Base-by-base conservation (phyloP, 2,797 vertebrate genomes). In the Melanotaenia maccullochi region DNA sequence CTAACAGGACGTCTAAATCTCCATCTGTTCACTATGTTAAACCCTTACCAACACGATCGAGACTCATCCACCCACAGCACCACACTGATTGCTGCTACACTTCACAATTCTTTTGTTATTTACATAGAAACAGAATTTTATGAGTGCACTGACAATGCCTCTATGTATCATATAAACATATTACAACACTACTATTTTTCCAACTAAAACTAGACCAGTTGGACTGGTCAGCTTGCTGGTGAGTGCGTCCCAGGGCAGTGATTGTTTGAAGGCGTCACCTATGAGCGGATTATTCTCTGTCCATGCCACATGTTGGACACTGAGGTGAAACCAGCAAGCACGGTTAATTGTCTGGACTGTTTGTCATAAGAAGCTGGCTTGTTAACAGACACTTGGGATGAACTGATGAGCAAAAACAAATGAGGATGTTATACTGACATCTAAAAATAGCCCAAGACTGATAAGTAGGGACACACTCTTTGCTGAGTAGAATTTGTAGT, bases 1-100 rank as follows among this genome's bases (percentile, higher is more conserved):
- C 79, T 84, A 68, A 82, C 75, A 79, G 80, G 81, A 58, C 49
- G 20, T 84, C 73, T 90, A 91, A 94, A 92, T 85, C 90, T 84
- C 92, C 92, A 94, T 94, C 93, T 94, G 93, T 82, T 93, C 90
- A 71, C 79, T 5, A 60, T 49, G 86, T 71, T 87, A 85, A 87
- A 91, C 71, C 86, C 83, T 75, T 36, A 44, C 65, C 44, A 79
- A 56, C 54, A 73, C 42, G 0, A 71, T 73, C 68, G 16, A 25
- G 52, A 76, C 60, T 62, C 56, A 25, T 42, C 59, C 36, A 64
- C 32, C 49, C 68, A 18, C 44, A 65, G 59, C 61, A 35, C 28
- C 51, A 38, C 30, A 60, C 42, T 47, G 40, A 67, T 65, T n/a
- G 61, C 56, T 24, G 32, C 42, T 22, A 51, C 47, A 4, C 47